Evolutionary conservation across 2,797 vertebrate species (phyloP), one percentile per base, ranked within the genome.

Genomic region (Bryconaethiops microstoma): DNA sequence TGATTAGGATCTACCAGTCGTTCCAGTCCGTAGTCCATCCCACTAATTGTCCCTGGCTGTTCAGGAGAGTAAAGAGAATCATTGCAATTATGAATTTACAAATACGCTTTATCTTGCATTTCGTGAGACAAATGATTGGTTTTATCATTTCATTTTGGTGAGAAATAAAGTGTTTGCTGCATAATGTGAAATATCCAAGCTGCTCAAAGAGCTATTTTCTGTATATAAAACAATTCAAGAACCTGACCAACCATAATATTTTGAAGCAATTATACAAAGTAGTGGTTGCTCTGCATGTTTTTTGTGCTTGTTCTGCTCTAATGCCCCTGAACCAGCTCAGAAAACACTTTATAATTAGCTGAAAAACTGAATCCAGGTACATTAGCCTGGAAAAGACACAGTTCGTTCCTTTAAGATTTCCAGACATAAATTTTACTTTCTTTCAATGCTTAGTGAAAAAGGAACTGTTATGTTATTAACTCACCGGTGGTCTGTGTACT

Each of bases 401-500:
- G 25, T 1, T 13, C 16, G 48, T 52, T 52, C 48, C 48, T 52
- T 52, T 52, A 13, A 52, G 10, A 52, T 52, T 52, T 52, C 12
- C 48, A 52, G 48, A 52, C 12, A 12, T 9, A 10, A 8, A 48
- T 48, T 48, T 48, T 13, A 14, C 12, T 52, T 52, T 52, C 13
- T 52, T 52, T 52, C 48, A 52, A 10, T 14, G 0, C 13, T 52
- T 4, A 12, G 42, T 35, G 13, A 52, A 52, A 52, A 52, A 52
- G 13, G 9, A 52, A 35, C 5, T 19, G 23, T 75, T 60, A 40
- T 3, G 14, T 55, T 76, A 29, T 62, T 59, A 69, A 95, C 96
- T 96, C 80, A 99, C 98, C 42, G 97, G 96, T 54, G 96, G 93
- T 69, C 96, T 92, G 88, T 99, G 97, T 78, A 99, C 96, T 78